Evolutionary conservation across 2,113 vertebrate genomes (phyloP).

Genomic region (Scophthalmus maximus): DNA sequence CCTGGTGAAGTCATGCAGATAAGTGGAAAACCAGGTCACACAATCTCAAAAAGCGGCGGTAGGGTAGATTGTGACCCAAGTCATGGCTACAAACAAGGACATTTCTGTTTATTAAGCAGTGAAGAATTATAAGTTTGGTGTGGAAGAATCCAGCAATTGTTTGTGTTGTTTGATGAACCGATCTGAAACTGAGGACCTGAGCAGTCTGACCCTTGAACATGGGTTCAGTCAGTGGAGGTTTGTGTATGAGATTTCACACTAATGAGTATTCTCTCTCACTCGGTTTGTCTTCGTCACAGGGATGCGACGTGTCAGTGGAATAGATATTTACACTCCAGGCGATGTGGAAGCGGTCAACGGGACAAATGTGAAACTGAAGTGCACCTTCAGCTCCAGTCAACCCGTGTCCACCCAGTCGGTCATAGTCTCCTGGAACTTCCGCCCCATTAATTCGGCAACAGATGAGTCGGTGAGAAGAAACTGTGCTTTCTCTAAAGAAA

Average conservation of each 20-base stretch:
- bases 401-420: slow-evolving; percentile 74
- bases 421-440: slow-evolving; percentile 89
- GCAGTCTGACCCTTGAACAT: not conserved
- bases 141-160: no score
- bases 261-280: not conserved
- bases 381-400: slow-evolving; percentile 87
- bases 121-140: no score
- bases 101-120: no score
- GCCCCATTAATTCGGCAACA: slow-evolving; percentile 67
- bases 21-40: not conserved
- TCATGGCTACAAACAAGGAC: not conserved
- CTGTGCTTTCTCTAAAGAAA: not conserved
- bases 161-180: not conserved
- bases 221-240: not conserved
- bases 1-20: not conserved
- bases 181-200: not conserved
- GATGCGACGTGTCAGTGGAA: slow-evolving; percentile 66
- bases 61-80: not conserved
- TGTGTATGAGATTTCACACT: not conserved
- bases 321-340: slow-evolving; percentile 84
- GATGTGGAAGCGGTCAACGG: slow-evolving; percentile 88
- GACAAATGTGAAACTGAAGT: slow-evolving; percentile 87
- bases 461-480: slow-evolving; percentile 85
- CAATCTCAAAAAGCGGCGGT: not conserved
- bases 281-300: slow-evolving; percentile 68